Conservation (phyloP, 1,140 invertebrate genomes). For the Grapholita molesta region DNA sequence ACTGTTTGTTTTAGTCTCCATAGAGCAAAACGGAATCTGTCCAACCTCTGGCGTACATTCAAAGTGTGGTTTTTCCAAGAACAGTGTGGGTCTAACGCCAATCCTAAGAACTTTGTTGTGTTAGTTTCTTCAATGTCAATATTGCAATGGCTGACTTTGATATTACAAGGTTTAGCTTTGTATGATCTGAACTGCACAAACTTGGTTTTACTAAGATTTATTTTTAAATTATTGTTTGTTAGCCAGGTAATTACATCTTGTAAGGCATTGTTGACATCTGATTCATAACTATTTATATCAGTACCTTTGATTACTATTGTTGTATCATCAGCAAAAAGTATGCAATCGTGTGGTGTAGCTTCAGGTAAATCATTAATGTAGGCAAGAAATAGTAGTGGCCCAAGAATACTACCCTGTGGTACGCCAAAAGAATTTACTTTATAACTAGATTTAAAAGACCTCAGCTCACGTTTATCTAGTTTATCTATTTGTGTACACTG, state of each 20-base stretch:
- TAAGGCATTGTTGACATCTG: not conserved
- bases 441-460: not conserved
- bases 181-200: not conserved
- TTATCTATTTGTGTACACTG: no score
- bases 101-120: conserved; percentile 3
- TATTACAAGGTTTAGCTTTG: not conserved
- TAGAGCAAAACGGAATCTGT: not conserved
- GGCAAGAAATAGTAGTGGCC: not conserved
- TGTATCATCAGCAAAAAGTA: conserved; percentile 11
- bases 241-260: not conserved
- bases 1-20: not conserved
- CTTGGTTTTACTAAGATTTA: conserved; percentile 1
- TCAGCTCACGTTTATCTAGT: not conserved
- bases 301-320: not conserved
- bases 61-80: not conserved
- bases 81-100: not conserved
- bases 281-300: not conserved
- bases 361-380: conserved; percentile 11
- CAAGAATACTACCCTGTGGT: conserved; percentile 4
- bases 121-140: not conserved
- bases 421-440: not conserved
- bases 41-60: not conserved
- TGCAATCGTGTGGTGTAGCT: not conserved
- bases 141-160: not conserved
- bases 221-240: no score